Base-by-base conservation (phyloP, 2,113 vertebrate genomes). In the Crotalus tigris region DNA sequence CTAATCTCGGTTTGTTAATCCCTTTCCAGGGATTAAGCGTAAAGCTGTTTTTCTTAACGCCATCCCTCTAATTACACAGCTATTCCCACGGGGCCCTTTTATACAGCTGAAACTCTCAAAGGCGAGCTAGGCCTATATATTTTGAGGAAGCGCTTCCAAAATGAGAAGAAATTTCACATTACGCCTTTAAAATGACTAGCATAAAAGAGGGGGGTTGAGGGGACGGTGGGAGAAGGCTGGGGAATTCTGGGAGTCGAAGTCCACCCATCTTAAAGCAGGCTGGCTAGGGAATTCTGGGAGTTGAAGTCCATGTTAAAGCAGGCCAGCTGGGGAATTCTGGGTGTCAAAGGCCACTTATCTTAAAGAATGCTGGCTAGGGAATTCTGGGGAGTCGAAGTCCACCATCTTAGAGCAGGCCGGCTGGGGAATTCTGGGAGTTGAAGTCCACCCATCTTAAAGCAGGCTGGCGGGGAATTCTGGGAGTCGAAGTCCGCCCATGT, bases 21-120 rank as follows among this genome's bases (percentile, higher is more conserved):
- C n/a, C 59, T 92, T 88, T 53, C 85, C 55, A 69, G 7, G 91
- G 86, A 88, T 92, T 92, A 92, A 88, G 54, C 11, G 5, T 26
- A 87, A 87, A 88, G 46, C 21, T 49, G n/a, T 92, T 88, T 57
- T 23, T 92, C 46, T 69, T 92, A 92, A 92, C 12, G 33, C 9
- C 88, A 23, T 10, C 59, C 33, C 33, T 55, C 59, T 75, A 29
- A 88, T 88, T 89, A 75, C n/a, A 21, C n/a, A 12, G 59, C 49
- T 26, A 49, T 21, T 24, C 10, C 86, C 7, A 13, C 29, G 10
- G 58, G 21, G 19, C 57, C 55, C 85, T 39, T 9, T 4, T 17
- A 6, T n/a, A 5, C 26, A 51, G 44, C 26, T 13, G 44, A 75
- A 59, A 15, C 33, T 4, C 33, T 21, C 29, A 11, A 2, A 26